phyloP scores from a whole-genome alignment of 2,113 vertebrate species.

The Gymnarchus niloticus region DNA sequence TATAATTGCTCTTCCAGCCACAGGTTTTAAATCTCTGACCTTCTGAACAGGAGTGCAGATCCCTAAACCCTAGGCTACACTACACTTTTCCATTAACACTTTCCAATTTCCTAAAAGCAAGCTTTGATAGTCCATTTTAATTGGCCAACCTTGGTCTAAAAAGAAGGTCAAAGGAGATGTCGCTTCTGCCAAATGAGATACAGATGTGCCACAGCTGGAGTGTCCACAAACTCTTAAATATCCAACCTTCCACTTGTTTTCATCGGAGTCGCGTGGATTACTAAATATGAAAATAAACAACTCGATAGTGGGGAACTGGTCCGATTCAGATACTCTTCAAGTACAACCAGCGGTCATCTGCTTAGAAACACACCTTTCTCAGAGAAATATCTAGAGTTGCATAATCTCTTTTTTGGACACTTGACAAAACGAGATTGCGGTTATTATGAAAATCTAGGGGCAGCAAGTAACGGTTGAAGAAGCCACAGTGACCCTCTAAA shows the following conservation, averaged over 20 bases:
- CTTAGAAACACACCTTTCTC: neutral
- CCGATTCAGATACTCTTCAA: neutral
- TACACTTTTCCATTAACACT: no score
- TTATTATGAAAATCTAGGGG: neutral
- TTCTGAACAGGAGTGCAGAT: no score
- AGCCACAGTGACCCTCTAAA: neutral
- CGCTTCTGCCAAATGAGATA: neutral
- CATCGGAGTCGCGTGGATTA: no score
- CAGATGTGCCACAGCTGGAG: neutral
- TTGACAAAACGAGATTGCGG: no score
- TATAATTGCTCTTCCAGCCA: no score
- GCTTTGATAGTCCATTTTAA: neutral
- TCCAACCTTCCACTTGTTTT: neutral
- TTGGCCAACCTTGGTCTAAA: neutral
- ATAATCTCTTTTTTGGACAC: neutral
- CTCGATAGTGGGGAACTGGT: neutral
- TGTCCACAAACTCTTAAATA: neutral
- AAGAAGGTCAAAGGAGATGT: neutral
- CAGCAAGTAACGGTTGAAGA: neutral
- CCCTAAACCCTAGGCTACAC: no score
- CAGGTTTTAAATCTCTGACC: no score
- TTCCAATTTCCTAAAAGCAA: neutral
- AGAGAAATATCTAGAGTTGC: neutral
- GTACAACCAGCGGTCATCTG: neutral
- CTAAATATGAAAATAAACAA: neutral